Base-by-base conservation (phyloP, 2,113 vertebrate genomes). In the Plectropomus leopardus region DNA sequence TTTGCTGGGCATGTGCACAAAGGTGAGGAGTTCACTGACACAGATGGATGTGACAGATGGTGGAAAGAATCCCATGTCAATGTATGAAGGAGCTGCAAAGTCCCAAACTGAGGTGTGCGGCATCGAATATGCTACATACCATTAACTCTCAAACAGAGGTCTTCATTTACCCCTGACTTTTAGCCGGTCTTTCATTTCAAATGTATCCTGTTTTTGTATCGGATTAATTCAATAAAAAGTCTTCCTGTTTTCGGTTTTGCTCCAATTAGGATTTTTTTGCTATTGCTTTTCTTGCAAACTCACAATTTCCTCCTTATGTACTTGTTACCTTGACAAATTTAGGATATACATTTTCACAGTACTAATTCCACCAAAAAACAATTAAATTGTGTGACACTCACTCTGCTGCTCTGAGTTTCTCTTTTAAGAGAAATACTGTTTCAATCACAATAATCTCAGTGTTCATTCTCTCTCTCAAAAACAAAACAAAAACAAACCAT, bases 311-410 rank as follows among this genome's bases (percentile, higher is more conserved):
- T 23, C 40, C 24, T 30, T 40, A 61, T 40, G 36, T 9, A 19
- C 23, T 10, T 34, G 19, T 23, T 6, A 2, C n/a, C 40, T 17
- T 50, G 16, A 28, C 17, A 26, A 4, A 36, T 73, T 40, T 40
- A 19, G 70, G 44, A 72, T 19, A 16, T 32, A 21, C 57, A 34
- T 40, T 40, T 40, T 10, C 34, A 30, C 32, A 57, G 28, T 32
- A 58, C 26, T 55, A 51, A 75, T 50, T 55, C 28, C 24, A 70
- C 42, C 75, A 53, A 21, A 15, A 34, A 30, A 74, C 45, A 59
- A 36, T 30, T 64, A 15, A 53, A 30, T 57, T 23, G 44, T 14
- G 47, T 73, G 71, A 54, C 8, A 7, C 53, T 55, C 66, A 60
- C 19, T 59, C n/a, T 14, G 36, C 26, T 67, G 34, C 54, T 45